Evolutionary conservation across 1,140 invertebrate species (phyloP).

Genomic region (Papilio dardanus): DNA sequence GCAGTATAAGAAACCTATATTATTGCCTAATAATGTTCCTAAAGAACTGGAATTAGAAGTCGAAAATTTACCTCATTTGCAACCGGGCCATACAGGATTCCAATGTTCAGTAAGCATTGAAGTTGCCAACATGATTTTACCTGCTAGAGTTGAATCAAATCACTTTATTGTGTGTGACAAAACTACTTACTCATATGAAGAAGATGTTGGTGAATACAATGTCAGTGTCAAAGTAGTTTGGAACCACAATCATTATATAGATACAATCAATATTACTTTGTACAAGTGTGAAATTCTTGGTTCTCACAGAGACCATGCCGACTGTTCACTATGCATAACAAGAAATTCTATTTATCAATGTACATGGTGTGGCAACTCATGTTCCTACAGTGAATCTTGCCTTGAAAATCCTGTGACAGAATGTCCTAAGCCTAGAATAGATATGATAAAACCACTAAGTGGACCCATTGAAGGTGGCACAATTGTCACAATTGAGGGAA

Average conservation of each 20-base stretch:
- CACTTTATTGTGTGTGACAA: slow-evolving; percentile 94
- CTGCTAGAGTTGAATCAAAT: slow-evolving; percentile 92
- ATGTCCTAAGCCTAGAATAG: slow-evolving; percentile 96
- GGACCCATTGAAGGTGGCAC: slow-evolving; percentile 98
- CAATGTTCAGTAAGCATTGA: slow-evolving; percentile 96
- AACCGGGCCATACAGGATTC: slow-evolving; percentile 93
- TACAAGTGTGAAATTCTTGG: slow-evolving; percentile 98
- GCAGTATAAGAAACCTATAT: slow-evolving; percentile 85
- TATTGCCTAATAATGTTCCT: slow-evolving; percentile 93
- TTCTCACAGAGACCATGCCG: slow-evolving; percentile 94
- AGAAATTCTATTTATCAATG: slow-evolving; percentile 94
- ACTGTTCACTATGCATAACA: slow-evolving; percentile 97
- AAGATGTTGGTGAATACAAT: slow-evolving; percentile 92
- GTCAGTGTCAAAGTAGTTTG: slow-evolving; percentile 95
- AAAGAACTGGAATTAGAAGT: slow-evolving; percentile 95
- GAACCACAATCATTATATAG: slow-evolving; percentile 96
- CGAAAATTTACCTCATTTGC: slow-evolving; percentile 94
- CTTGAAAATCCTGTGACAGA: slow-evolving; percentile 88
- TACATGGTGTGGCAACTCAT: slow-evolving; percentile 95
- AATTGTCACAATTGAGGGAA: slow-evolving; percentile 96
- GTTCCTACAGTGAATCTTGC: slow-evolving; percentile 93
- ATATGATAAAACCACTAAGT: slow-evolving; percentile 96
- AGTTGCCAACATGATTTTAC: slow-evolving; percentile 93
- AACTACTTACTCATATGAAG: slow-evolving; percentile 95
- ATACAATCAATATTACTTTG: slow-evolving; percentile 93